Evolutionary conservation across 2,888 invertebrate genomes (phyloP).

Genomic region (Caenorhabditis imperialis): DNA sequence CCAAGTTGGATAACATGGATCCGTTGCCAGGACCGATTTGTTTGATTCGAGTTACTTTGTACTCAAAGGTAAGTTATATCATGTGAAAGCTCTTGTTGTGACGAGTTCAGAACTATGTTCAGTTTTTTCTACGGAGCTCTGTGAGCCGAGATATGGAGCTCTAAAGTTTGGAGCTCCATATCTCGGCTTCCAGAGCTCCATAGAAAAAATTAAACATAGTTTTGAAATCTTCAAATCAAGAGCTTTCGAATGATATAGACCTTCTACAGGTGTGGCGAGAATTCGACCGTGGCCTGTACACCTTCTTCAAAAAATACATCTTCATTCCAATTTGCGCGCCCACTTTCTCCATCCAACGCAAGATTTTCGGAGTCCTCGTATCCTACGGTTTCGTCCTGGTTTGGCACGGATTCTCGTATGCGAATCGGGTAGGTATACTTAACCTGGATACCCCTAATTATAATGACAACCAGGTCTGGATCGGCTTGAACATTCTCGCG

Average conservation of each 20-base stretch:
- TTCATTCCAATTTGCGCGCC: slow-evolving; percentile 80
- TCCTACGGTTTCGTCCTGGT: slow-evolving; percentile 79
- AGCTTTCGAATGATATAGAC: no score
- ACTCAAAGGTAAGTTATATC: slow-evolving; percentile 78
- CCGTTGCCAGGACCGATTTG: slow-evolving; percentile 79
- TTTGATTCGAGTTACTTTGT: slow-evolving; percentile 79
- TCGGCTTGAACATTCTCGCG: slow-evolving; percentile 79
- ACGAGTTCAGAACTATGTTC: no score
- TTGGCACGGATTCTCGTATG: slow-evolving; percentile 80
- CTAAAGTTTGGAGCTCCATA: no score
- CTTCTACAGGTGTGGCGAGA: slow-evolving; percentile 79
- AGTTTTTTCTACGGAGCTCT: no score
- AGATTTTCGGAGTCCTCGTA: slow-evolving; percentile 78
- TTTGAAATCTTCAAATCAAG: no score
- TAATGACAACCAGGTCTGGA: slow-evolving; percentile 77
- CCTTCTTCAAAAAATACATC: slow-evolving; percentile 80
- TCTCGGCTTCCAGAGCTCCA: no score
- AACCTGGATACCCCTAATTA: neutral
- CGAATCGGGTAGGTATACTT: slow-evolving; percentile 74
- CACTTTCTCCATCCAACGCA: slow-evolving; percentile 77
- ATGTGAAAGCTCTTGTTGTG: no score
- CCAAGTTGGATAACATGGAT: slow-evolving; percentile 79
- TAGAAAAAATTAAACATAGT: no score
- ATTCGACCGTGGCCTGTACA: slow-evolving; percentile 80
- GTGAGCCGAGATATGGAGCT: no score